phyloP scores from a whole-genome alignment of 2,797 vertebrate species.

The Chloroceryle amazona region DNA sequence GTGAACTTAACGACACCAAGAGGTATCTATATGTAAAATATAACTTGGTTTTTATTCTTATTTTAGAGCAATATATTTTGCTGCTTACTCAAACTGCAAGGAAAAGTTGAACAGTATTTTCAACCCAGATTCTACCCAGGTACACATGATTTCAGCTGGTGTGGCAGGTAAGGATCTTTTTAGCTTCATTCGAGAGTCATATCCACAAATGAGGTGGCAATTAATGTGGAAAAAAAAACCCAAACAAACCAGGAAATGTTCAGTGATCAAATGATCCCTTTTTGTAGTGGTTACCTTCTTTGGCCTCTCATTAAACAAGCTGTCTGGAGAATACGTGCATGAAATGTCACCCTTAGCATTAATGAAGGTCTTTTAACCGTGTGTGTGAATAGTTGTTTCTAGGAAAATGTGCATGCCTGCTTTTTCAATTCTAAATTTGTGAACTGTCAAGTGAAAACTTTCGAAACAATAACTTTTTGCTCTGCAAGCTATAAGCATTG shows the following conservation, averaged over 20 bases:
- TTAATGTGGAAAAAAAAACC: background rate
- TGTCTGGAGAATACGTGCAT: background rate
- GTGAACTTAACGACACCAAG: background rate
- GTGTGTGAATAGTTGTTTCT: background rate
- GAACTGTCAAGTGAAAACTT: background rate
- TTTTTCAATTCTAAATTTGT: background rate
- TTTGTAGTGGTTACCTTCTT: background rate
- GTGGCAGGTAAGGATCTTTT: slow-evolving; percentile 93
- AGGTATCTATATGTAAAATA: background rate
- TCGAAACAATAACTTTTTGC: background rate
- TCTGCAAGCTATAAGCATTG: background rate
- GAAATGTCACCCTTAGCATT: background rate
- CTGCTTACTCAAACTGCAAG: slow-evolving; percentile 96
- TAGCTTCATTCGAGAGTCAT: slow-evolving; percentile 1
- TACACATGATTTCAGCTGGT: slow-evolving; percentile 98
- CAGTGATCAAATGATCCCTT: background rate
- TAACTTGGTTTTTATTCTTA: slow-evolving; percentile 34
- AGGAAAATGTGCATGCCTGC: background rate
- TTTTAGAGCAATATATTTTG: slow-evolving; percentile 97
- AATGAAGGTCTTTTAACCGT: background rate
- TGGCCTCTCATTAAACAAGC: background rate
- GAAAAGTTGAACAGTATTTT: slow-evolving; percentile 93
- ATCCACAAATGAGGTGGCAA: background rate
- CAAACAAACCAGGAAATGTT: background rate
- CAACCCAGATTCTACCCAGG: slow-evolving; percentile 94